These are phyloP conservation scores for Centropristis striata DNA, from an alignment of 2,113 vertebrate genomes.

Conservation along the genomic window DNA sequence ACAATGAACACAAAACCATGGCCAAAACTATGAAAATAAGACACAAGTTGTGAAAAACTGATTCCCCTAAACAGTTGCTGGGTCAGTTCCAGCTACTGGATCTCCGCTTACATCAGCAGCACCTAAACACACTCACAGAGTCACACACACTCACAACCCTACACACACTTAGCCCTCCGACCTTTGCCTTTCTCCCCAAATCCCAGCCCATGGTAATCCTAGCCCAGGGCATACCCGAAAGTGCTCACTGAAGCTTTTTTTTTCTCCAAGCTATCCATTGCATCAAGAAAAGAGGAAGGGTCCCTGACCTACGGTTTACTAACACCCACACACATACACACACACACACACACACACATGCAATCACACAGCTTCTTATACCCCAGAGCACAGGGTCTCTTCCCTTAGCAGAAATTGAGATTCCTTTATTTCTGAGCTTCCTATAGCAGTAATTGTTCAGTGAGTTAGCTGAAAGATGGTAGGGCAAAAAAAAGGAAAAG, in stretches of 20 bases:
- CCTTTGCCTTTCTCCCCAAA: slow-evolving; percentile 66
- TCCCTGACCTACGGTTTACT: slow-evolving; percentile 69
- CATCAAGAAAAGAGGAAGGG: slow-evolving; percentile 57
- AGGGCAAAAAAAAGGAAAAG: slow-evolving; percentile 31
- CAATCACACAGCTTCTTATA: slow-evolving; percentile 39
- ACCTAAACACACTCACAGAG: slow-evolving; percentile 22
- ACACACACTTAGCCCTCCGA: slow-evolving; percentile 54
- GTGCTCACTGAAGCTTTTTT: slow-evolving; percentile 56
- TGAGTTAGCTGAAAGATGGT: slow-evolving; percentile 48
- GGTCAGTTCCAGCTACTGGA: background rate
- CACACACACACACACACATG: slow-evolving; percentile 43
- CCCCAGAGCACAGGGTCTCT: slow-evolving; percentile 46
- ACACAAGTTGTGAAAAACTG: background rate
- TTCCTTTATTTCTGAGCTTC: slow-evolving; percentile 61
- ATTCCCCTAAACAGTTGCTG: background rate
- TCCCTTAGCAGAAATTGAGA: slow-evolving; percentile 54
- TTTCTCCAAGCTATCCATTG: slow-evolving; percentile 51
- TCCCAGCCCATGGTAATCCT: slow-evolving; percentile 63
- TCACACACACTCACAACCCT: background rate
- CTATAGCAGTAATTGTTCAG: slow-evolving; percentile 59
- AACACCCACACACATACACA: slow-evolving; percentile 33
- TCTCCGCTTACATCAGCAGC: slow-evolving; percentile 35
- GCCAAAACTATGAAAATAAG: background rate
- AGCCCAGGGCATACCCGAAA: slow-evolving; percentile 58
- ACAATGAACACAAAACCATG: background rate